phyloP scores from a whole-genome alignment of 92 coral and sea anemone species.

The Siderastrea siderea region DNA sequence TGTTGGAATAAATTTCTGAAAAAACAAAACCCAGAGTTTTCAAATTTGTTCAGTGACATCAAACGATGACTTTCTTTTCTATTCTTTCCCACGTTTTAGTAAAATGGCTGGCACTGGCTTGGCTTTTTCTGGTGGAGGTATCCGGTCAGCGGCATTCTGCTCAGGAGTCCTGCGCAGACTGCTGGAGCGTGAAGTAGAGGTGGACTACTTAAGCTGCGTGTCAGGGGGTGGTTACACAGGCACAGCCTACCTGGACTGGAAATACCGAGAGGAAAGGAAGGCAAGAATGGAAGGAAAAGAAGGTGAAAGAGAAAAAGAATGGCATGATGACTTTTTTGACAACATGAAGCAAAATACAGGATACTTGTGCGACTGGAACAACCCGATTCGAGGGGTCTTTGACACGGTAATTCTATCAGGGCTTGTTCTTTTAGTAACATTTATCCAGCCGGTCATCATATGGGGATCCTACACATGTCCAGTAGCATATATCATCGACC shows the following conservation, averaged over 20 bases:
- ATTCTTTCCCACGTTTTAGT: not conserved
- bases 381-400: slow-evolving; percentile 28
- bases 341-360: slow-evolving; percentile 49
- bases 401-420: slow-evolving; percentile 27
- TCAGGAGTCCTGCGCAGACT: slow-evolving; percentile 63
- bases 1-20: no score
- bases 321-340: slow-evolving; percentile 50
- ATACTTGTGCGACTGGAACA: slow-evolving; percentile 38
- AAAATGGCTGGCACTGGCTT: slow-evolving; percentile 26
- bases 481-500: slow-evolving; percentile 51
- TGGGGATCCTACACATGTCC: slow-evolving; percentile 44
- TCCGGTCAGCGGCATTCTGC: slow-evolving; percentile 65
- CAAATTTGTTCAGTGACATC: no score
- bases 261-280: slow-evolving; percentile 34
- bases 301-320: not conserved
- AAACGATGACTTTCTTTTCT: no score
- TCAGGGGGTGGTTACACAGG: slow-evolving; percentile 69
- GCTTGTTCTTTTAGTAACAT: slow-evolving; percentile 9
- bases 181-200: slow-evolving; percentile 13
- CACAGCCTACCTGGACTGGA: slow-evolving; percentile 63
- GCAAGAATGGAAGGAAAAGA: not conserved
- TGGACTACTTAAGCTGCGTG: slow-evolving; percentile 56
- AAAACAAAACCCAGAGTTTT: no score
- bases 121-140: slow-evolving; percentile 70
- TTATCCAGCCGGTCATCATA: slow-evolving; percentile 25